A percentile compares a stretch with the other conserved stretches of the same genome.
These are phyloP conservation scores for Spheniscus humboldti DNA, from an alignment of 2,797 vertebrate species.

Conservation along the genomic window DNA sequence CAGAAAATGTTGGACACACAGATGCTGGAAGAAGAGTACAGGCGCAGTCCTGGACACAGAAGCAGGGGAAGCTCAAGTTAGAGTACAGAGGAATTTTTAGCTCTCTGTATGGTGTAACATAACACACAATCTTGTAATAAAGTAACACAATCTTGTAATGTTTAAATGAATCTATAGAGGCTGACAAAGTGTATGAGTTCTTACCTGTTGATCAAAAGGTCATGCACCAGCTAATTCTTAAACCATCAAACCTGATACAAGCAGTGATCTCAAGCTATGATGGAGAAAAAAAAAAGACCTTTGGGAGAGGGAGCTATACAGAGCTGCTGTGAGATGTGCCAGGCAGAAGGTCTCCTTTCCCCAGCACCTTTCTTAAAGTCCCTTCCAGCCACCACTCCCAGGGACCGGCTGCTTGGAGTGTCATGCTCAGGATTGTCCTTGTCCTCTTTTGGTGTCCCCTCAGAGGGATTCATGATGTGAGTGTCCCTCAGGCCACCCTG, in stretches of 20 bases:
- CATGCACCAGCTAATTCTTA: background rate
- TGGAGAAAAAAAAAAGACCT: background rate
- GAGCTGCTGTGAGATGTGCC: background rate
- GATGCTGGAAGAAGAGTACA: background rate
- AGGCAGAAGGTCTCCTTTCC: background rate
- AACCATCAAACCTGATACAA: background rate
- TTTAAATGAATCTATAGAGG: background rate
- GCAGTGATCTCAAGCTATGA: background rate
- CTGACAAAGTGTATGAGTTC: background rate
- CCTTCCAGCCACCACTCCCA: background rate
- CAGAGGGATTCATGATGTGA: background rate
- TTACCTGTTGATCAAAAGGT: background rate
- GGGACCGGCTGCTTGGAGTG: background rate
- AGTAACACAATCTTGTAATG: background rate
- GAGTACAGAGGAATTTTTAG: background rate
- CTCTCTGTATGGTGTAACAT: background rate
- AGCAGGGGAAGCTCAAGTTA: background rate
- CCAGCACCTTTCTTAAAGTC: background rate
- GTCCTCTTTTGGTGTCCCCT: background rate
- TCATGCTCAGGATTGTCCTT: background rate
- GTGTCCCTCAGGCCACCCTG: background rate
- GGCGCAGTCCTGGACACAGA: background rate
- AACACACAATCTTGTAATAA: background rate
- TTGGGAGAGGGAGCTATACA: background rate
- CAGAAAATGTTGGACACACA: background rate